These are phyloP conservation scores for Julus scanicus DNA, from an alignment of 2,888 invertebrate species.

Conservation along the genomic window DNA sequence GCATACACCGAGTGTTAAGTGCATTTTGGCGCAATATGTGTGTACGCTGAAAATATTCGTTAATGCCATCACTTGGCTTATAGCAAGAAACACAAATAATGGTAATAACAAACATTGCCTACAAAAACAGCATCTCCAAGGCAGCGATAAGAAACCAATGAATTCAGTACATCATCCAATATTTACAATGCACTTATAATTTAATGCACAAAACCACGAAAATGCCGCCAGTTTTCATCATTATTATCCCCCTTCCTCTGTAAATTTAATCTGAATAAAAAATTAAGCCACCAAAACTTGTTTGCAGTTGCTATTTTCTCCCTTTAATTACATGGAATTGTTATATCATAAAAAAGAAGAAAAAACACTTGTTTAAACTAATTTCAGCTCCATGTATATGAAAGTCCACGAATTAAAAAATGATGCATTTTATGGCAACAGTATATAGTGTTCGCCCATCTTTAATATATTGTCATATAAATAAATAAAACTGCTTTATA, in stretches of 20 bases:
- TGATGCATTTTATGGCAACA: too few species aligned
- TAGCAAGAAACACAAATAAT: background rate
- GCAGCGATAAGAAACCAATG: constrained; percentile 1
- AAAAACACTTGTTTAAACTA: background rate
- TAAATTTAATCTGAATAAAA: constrained; percentile 30
- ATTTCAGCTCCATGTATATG: background rate
- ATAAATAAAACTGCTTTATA: too few species aligned
- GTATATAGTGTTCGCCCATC: too few species aligned
- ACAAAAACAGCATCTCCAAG: background rate
- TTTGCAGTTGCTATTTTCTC: constrained; percentile 19
- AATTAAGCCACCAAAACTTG: constrained; percentile 36
- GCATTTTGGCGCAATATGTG: background rate
- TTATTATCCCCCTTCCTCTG: background rate
- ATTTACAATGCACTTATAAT: constrained; percentile 42
- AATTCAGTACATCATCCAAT: constrained; percentile 26
- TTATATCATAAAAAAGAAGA: background rate
- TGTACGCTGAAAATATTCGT: background rate
- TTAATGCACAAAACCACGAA: constrained; percentile 30
- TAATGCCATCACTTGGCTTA: background rate
- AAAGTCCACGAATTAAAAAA: background rate
- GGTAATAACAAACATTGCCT: constrained; percentile 1
- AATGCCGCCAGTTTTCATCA: background rate
- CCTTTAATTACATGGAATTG: background rate
- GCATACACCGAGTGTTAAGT: too few species aligned
- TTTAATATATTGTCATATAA: too few species aligned